Conservation (phyloP, 2,888 invertebrate species). For the Tenthredo livida region DNA sequence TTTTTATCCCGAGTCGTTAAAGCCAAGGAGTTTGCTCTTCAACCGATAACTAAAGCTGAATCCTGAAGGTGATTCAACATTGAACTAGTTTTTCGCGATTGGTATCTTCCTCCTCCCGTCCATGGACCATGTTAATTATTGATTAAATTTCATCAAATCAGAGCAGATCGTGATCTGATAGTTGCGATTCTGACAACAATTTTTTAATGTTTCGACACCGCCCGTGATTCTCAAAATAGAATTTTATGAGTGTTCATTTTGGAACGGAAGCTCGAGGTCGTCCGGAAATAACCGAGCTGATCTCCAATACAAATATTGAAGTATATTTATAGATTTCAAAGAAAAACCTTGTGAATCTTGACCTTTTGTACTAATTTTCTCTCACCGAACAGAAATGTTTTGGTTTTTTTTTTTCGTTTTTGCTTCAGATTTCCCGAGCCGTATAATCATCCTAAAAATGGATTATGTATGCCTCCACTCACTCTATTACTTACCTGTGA, state of each 20-base stretch:
- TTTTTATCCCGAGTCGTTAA: background rate
- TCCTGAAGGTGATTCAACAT: background rate
- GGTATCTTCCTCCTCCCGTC: background rate
- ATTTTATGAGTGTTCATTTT: slow-evolving; percentile 39
- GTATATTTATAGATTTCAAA: slow-evolving; percentile 29
- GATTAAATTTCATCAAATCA: background rate
- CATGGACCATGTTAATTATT: background rate
- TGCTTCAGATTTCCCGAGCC: background rate
- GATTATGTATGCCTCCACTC: background rate
- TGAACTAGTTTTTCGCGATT: background rate
- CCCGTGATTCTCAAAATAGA: slow-evolving; percentile 6
- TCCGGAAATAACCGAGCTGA: slow-evolving; percentile 28
- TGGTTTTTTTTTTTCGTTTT: no score
- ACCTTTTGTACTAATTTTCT: slow-evolving; percentile 30
- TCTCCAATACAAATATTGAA: slow-evolving; percentile 21
- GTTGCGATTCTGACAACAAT: background rate
- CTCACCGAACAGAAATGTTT: background rate
- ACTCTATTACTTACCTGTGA: slow-evolving; percentile 33
- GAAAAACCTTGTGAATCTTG: slow-evolving; percentile 1
- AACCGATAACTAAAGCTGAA: background rate
- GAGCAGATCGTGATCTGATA: background rate
- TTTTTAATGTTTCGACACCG: background rate
- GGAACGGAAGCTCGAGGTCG: slow-evolving; percentile 35
- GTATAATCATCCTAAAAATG: background rate
- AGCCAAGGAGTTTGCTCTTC: background rate